Conservation (phyloP, 2,888 invertebrate genomes). For the Caenorhabditis sp. region DNA sequence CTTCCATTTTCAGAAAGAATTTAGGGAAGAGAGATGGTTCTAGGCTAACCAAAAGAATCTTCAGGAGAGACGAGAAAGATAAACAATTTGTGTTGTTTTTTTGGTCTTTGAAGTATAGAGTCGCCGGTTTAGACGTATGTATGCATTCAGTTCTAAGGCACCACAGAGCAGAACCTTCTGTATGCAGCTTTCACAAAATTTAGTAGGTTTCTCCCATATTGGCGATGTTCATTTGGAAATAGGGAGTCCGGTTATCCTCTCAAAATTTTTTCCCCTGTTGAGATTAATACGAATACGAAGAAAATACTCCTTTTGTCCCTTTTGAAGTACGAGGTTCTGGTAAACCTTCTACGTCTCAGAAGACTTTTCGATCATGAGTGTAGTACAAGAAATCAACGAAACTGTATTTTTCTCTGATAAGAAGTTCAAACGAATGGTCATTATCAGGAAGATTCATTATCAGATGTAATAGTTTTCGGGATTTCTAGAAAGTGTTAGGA, state of each 20-base stretch:
- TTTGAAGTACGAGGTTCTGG: too few relatives aligned
- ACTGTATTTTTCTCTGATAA: neutral
- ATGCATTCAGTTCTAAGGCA: constrained; percentile 1
- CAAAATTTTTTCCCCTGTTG: too few relatives aligned
- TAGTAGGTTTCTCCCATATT: too few relatives aligned
- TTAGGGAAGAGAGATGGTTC: too few relatives aligned
- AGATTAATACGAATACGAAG: too few relatives aligned
- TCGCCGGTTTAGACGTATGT: constrained; percentile 2
- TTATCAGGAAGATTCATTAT: too few relatives aligned
- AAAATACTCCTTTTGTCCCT: too few relatives aligned
- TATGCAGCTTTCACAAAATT: neutral
- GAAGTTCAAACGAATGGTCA: neutral
- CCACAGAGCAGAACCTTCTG: constrained; percentile 4
- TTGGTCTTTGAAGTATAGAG: constrained; percentile 30
- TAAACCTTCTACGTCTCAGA: neutral
- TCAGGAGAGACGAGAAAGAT: neutral
- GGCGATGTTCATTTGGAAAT: too few relatives aligned
- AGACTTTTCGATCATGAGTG: neutral
- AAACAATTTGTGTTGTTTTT: constrained; percentile 40
- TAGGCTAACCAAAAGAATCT: too few relatives aligned
- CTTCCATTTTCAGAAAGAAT: too few relatives aligned
- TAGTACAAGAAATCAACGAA: neutral
- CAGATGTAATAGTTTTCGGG: too few relatives aligned
- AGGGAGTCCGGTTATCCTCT: too few relatives aligned
- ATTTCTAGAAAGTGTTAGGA: neutral